Evolutionary conservation across 1,140 invertebrate species (phyloP).

Genomic region (Harpegnathos saltator): DNA sequence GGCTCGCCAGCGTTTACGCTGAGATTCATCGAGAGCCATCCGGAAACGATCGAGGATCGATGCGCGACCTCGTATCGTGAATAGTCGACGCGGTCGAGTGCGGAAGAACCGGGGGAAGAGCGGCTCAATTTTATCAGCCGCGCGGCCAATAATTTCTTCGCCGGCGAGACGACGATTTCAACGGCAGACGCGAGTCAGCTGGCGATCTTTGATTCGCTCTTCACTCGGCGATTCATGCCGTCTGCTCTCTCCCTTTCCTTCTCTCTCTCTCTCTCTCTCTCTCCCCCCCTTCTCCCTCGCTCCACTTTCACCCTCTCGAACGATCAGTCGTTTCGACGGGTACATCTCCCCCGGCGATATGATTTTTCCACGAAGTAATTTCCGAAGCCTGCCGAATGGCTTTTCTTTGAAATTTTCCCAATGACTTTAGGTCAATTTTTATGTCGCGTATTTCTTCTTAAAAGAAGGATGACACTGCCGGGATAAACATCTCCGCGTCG

Average conservation of each 20-base stretch:
- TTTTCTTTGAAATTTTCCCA: not conserved
- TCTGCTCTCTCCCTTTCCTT: not conserved
- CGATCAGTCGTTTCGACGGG: not conserved
- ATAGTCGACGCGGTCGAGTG: slow-evolving; percentile 54
- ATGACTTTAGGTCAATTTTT: not conserved
- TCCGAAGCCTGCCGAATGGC: not conserved
- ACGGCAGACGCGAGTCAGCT: slow-evolving; percentile 67
- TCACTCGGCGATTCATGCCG: slow-evolving; percentile 2
- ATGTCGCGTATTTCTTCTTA: too few species aligned
- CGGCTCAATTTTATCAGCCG: slow-evolving; percentile 68
- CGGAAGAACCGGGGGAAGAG: slow-evolving; percentile 34
- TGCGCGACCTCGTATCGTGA: slow-evolving; percentile 44
- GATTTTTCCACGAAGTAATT: slow-evolving; percentile 37
- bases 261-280: slow-evolving; percentile 36
- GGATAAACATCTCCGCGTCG: too few species aligned
- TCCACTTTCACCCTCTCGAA: slow-evolving; percentile 6
- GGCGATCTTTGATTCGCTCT: slow-evolving; percentile 69
- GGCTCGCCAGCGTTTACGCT: not conserved
- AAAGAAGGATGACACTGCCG: too few species aligned
- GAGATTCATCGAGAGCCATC: not conserved
- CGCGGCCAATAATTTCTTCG: slow-evolving; percentile 66
- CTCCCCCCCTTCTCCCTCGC: slow-evolving; percentile 36
- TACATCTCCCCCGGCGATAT: not conserved
- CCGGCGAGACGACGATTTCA: slow-evolving; percentile 52
- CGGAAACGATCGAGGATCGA: slow-evolving; percentile 48